phyloP scores from a whole-genome alignment of 2,797 vertebrate species.

The Eulemur coronatus region DNA sequence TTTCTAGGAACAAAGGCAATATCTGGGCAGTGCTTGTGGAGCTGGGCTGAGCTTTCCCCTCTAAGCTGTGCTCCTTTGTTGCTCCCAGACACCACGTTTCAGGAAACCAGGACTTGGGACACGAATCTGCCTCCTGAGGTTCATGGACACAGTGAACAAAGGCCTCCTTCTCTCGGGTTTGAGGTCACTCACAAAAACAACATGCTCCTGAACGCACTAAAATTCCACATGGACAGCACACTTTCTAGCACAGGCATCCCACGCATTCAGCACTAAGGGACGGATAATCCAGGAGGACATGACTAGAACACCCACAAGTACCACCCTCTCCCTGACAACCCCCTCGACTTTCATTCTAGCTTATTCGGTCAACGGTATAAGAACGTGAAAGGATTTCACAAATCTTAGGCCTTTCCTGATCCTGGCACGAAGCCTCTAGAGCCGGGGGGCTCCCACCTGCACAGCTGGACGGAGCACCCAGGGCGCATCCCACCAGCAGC shows the following conservation, averaged over 20 bases:
- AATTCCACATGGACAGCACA: fast-evolving
- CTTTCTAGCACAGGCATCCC: fast-evolving
- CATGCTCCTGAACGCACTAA: fast-evolving
- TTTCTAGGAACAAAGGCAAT: background rate
- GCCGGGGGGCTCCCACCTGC: background rate
- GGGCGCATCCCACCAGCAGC: no score
- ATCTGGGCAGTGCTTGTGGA: background rate
- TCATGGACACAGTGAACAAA: fast-evolving
- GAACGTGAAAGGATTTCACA: background rate
- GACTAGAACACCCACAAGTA: background rate
- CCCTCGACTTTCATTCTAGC: fast-evolving
- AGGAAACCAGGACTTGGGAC: background rate
- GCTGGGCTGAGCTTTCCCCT: no score
- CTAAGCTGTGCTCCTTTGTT: background rate
- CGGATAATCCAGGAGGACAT: fast-evolving
- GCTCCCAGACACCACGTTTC: fast-evolving
- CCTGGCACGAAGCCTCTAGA: background rate
- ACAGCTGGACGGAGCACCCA: fast-evolving
- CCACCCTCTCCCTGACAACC: background rate
- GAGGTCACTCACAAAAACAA: fast-evolving
- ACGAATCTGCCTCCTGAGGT: fast-evolving
- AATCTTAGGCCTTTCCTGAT: background rate
- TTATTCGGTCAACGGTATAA: background rate
- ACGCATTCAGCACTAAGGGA: fast-evolving
- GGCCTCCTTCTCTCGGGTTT: background rate